phyloP scores from a whole-genome alignment of 2,113 vertebrate species.

The Climacteris rufus region DNA sequence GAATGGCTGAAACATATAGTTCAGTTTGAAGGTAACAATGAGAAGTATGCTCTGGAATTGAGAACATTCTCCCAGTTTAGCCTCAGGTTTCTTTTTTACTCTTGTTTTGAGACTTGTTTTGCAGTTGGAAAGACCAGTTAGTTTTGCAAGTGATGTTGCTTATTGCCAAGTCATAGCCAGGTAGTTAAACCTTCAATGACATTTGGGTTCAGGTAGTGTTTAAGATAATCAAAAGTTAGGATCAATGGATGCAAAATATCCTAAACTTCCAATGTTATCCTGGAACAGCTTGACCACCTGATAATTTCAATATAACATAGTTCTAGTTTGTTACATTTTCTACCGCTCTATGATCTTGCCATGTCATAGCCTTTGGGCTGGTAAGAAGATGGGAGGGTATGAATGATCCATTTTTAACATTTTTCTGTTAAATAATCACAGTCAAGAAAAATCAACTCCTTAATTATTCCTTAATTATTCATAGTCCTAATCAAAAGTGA shows the following conservation, averaged over 20 bases:
- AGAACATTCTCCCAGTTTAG: not conserved
- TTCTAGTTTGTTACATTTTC: not conserved
- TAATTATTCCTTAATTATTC: not conserved
- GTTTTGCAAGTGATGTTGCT: not conserved
- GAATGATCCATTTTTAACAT: not conserved
- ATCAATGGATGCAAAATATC: not conserved
- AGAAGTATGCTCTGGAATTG: not conserved
- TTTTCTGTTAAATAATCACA: not conserved
- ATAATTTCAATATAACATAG: not conserved
- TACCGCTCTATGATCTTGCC: not conserved
- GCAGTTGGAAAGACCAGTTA: not conserved
- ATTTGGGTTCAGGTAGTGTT: not conserved
- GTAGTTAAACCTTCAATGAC: not conserved
- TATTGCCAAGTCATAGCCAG: not conserved
- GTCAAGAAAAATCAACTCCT: not conserved
- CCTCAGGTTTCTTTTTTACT: not conserved
- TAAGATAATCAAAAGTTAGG: not conserved
- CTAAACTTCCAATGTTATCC: not conserved
- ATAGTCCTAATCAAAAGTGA: not conserved
- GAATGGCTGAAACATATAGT: not conserved
- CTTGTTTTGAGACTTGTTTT: not conserved
- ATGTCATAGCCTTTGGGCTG: not conserved
- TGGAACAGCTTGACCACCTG: no score
- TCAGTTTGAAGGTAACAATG: not conserved
- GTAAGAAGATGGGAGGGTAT: not conserved